These are phyloP conservation scores for Noctua comes DNA, from an alignment of 2,888 invertebrate species.

Conservation along the genomic window DNA sequence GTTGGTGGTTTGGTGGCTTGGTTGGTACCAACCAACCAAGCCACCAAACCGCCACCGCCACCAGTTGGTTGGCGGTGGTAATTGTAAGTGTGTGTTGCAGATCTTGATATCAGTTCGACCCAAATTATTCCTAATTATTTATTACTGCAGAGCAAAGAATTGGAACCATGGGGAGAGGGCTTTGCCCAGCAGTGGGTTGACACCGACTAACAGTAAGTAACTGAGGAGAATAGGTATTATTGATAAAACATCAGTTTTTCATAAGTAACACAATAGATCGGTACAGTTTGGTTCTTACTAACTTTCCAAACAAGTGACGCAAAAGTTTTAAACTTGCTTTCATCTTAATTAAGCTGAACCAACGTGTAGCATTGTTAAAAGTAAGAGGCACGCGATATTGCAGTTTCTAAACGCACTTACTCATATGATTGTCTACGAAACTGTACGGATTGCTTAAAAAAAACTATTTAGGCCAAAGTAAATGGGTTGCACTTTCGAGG, in stretches of 20 bases:
- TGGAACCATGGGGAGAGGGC: too few relatives aligned
- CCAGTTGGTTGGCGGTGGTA: too few relatives aligned
- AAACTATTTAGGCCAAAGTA: not conserved
- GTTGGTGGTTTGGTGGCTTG: too few relatives aligned
- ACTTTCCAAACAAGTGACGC: constrained; percentile 7
- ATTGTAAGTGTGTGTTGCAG: too few relatives aligned
- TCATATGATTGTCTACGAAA: constrained; percentile 5
- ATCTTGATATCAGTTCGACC: not conserved
- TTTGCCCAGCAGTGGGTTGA: too few relatives aligned
- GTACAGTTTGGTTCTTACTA: not conserved
- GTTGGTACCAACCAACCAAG: too few relatives aligned
- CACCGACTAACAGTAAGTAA: too few relatives aligned
- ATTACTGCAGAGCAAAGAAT: too few relatives aligned
- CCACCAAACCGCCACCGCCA: too few relatives aligned
- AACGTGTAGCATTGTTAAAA: not conserved
- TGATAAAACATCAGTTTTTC: not conserved
- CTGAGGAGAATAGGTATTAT: not conserved
- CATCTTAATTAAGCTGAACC: not conserved
- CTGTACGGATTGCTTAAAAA: constrained; percentile 22
- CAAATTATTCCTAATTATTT: not conserved
- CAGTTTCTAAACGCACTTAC: constrained; percentile 6
- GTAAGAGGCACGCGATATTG: constrained; percentile 36
- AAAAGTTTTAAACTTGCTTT: constrained; percentile 15
- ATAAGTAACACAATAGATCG: not conserved
- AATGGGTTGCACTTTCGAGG: not conserved